Base-by-base conservation (phyloP, 2,113 vertebrate genomes). In the Hypocryptadius cinnamomeus region DNA sequence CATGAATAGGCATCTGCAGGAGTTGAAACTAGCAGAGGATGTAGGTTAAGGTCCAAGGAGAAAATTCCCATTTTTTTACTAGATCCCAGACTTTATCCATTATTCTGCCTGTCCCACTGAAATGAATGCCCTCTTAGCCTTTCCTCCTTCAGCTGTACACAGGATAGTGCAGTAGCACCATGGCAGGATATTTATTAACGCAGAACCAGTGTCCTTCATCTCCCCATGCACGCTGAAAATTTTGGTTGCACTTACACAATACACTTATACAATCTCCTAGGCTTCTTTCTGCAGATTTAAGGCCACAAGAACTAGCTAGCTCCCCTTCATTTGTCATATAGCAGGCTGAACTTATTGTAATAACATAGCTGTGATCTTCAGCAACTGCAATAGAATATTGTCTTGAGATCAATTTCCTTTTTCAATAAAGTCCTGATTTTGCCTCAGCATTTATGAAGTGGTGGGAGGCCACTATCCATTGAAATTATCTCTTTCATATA, bases 401-500 rank as follows among this genome's bases (percentile, higher is more conserved):
- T 95, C 94, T 86, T 86, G 92, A 91, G 79, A 76, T 92, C 92
- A 95, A 95, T 96, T 96, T 96, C 92, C 95, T 96, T 90, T 95
- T 81, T 86, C 87, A 93, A 96, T 96, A 93, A 95, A 94, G 57
- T 89, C 69, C 59, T 93, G 85, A 60, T 79, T 94, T 91, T 90
- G 40, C 18, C 77, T 81, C n/a, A 93, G 57, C 92, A 72, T 96
- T 96, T 95, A 96, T 80, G 87, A 93, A 88, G 95, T 95, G 94
- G 79, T 83, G 31, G 94, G 69, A 94, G 83, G 61, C 85, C 1
- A 0, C 81, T 96, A 95, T 95, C 87, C 92, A 0, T 50, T 65
- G 69, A 88, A 95, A 96, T 96, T 95, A 95, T 95, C 96, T 96
- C 94, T 93, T 95, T 86, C 82, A 88, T 95, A 95, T 92, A 86